Base-by-base conservation (phyloP, 1,140 invertebrate species). In the Neodiprion lecontei region DNA sequence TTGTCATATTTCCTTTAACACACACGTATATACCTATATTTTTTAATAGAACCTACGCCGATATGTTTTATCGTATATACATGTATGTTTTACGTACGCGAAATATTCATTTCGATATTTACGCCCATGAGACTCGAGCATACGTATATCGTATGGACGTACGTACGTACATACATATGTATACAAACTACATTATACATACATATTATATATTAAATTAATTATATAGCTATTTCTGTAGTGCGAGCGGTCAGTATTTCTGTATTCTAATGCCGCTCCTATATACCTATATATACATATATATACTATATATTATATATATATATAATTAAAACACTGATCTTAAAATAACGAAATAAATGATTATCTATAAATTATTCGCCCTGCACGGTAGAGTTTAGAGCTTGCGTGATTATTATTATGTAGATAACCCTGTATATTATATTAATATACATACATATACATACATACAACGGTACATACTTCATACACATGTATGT, bases 291-390 rank as follows among this genome's bases (percentile, higher is more conserved):
- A 65, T 65, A 65, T 65, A 65, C 17, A 65, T 65, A 65, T 74
- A 40, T 69, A 12, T 69, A 17, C 28, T 28, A 14, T 69, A 21
- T 53, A 77, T 75, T 74, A 75, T 75, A 78, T 74, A 73, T 78
- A 40, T 76, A 72, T 78, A 78, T 79, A 76, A 75, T 69, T 80
- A 81, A 82, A 82, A 74, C 77, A 81, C 77, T 78, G 76, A 72
- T 79, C 77, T 76, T 83, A 81, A 83, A 83, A 81, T 76, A 75
- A 83, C 78, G 73, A 77, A 80, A 81, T 83, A 83, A 83, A 83
- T 81, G 74, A 81, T 81, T 81, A 76, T 82, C 74, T 81, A 81
- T 81, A 83, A 81, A 83, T 74, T 49, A 71, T 71, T 71, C 70
- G 40, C 40, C 48, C 70, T 50, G 70, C 70, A 71, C 48, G 70